phyloP scores from a whole-genome alignment of 1,140 invertebrate species.

The Heliconius eleuchia region DNA sequence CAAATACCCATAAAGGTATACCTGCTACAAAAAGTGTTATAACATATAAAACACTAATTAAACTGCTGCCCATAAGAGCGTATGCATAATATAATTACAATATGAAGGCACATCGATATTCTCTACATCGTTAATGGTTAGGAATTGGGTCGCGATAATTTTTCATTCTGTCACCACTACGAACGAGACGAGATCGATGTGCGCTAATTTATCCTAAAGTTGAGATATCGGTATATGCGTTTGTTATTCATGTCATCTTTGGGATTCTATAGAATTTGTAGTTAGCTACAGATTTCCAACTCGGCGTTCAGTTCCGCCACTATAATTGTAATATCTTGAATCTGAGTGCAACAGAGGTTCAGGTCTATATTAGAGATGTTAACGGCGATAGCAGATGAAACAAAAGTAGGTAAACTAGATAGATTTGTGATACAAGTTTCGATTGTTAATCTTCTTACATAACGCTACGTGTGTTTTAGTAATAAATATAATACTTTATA shows the following conservation, averaged over 20 bases:
- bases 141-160: constrained; percentile 51
- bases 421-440: too few species aligned
- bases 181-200: constrained; percentile 37
- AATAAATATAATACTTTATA: too few species aligned
- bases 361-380: too few species aligned
- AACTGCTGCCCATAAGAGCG: neutral
- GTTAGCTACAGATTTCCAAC: too few species aligned
- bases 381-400: too few species aligned
- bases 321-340: too few species aligned
- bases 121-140: constrained; percentile 43
- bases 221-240: neutral
- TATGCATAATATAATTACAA: neutral
- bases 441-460: too few species aligned
- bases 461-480: too few species aligned
- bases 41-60: neutral
- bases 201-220: constrained; percentile 36
- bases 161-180: constrained; percentile 54
- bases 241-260: neutral
- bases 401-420: too few species aligned
- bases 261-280: neutral
- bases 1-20: too few species aligned
- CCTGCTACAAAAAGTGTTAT: too few species aligned
- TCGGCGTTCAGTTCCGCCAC: neutral
- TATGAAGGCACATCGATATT: constrained; percentile 39
- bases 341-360: too few species aligned